These are phyloP conservation scores for Hyaena hyaena DNA, from an alignment of 2,113 vertebrate species.

Conservation along the genomic window DNA sequence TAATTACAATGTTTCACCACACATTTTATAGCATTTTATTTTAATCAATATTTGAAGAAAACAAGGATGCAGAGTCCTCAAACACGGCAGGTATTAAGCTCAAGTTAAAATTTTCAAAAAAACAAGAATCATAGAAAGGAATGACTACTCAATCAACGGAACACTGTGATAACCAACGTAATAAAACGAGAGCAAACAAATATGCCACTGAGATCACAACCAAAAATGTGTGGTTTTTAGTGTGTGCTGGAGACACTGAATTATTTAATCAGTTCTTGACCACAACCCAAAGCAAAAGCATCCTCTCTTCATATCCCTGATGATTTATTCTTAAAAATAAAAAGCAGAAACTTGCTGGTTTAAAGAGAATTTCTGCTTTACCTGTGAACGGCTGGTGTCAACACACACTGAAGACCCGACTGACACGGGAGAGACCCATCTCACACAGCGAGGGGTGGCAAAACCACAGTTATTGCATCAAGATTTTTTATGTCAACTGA, in stretches of 20 bases:
- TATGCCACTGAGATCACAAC: slow-evolving; percentile 23
- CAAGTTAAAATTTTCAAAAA: slow-evolving; percentile 42
- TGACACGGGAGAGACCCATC: slow-evolving; percentile 49
- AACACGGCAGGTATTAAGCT: slow-evolving; percentile 66
- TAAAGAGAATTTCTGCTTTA: slow-evolving; percentile 79
- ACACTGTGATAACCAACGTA: not conserved
- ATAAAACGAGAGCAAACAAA: slow-evolving; percentile 47
- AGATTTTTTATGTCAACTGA: slow-evolving; percentile 65
- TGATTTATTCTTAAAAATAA: slow-evolving; percentile 65
- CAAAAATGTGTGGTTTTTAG: not conserved
- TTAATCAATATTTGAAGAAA: slow-evolving; percentile 74
- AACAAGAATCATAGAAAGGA: not conserved
- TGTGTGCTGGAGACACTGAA: slow-evolving; percentile 12
- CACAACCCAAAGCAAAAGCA: slow-evolving; percentile 62
- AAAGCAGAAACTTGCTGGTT: slow-evolving; percentile 79
- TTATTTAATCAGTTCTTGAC: slow-evolving; percentile 54
- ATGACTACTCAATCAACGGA: slow-evolving; percentile 26
- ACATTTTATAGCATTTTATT: slow-evolving; percentile 74
- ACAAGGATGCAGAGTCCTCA: slow-evolving; percentile 73
- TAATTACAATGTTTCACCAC: slow-evolving; percentile 74
- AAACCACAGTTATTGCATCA: slow-evolving; percentile 83
- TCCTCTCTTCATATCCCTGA: slow-evolving; percentile 67
- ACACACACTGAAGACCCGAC: slow-evolving; percentile 11
- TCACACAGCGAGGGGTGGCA: slow-evolving; percentile 67
- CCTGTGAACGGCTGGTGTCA: slow-evolving; percentile 69